Evolutionary conservation across 2,797 vertebrate species (phyloP).

Genomic region (Clarias pachynema): DNA sequence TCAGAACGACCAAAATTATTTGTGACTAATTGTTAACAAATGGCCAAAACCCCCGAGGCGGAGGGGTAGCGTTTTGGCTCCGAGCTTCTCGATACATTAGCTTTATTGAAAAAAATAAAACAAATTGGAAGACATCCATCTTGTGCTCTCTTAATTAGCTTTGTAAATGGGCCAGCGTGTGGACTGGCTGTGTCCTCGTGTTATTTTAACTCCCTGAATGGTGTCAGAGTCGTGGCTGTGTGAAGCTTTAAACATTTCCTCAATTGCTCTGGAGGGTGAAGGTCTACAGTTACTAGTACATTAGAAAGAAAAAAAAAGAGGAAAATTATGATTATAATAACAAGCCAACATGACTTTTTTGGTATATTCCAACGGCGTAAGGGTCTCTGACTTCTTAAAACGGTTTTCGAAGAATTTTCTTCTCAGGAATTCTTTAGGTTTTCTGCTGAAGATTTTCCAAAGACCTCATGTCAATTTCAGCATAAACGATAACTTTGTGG

Average conservation of each 20-base stretch:
- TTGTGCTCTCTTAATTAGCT: conserved; percentile 47
- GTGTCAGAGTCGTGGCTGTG: conserved; percentile 25
- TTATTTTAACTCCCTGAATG: conserved; percentile 36
- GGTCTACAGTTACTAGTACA: conserved; percentile 4
- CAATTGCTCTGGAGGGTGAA: neutral
- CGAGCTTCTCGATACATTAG: conserved; percentile 37
- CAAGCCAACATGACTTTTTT: neutral
- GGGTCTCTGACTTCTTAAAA: neutral
- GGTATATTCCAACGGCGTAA: neutral
- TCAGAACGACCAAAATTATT: conserved; percentile 43
- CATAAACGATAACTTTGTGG: neutral
- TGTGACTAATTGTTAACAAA: conserved; percentile 54
- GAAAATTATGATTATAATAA: neutral
- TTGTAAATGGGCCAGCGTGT: conserved; percentile 41
- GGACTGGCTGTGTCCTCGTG: conserved; percentile 30
- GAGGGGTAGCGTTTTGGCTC: conserved; percentile 28
- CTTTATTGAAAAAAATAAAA: conserved; percentile 34
- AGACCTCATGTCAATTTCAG: neutral
- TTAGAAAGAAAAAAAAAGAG: neutral
- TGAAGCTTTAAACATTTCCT: conserved; percentile 26
- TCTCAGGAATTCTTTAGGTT: neutral
- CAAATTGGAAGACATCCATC: conserved; percentile 39
- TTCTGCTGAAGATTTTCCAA: neutral
- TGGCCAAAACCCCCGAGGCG: conserved; percentile 20
- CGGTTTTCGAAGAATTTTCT: neutral